Evolutionary conservation across 2,888 invertebrate species (phyloP), one percentile per base, ranked within the genome.

Genomic region (Agapetus fuscipes): DNA sequence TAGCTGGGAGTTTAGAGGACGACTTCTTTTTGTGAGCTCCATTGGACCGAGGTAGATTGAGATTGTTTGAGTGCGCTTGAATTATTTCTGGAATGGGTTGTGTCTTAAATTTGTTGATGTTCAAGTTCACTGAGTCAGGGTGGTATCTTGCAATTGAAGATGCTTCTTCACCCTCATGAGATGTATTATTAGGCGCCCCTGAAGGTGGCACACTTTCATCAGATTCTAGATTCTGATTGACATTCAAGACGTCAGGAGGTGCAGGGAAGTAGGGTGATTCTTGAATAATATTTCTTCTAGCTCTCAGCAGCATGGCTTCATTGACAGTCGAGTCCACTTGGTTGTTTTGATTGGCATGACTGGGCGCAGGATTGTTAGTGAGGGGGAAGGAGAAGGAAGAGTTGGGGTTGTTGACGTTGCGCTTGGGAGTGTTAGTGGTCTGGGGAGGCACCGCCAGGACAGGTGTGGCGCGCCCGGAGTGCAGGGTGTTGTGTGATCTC

Each of bases 201-300:
- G 14, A n/a, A 24, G 34, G 32, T 2, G 35, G 47, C 14, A 51
- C 29, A 17, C 48, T 30, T 7, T 11, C n/a, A 12, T 43, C 42
- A 6, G 30, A 2, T 4, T 43, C 41, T 17, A 54, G 48, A 48
- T 62, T 62, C 48, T 69, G 71, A 51, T 72, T 73, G 17, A 74
- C 60, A 52, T 74, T 74, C 20, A 74, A 53, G 3, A 74, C 73
- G 50, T 75, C 76, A 2, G 74, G 75, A 1, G 74, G 73, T 28
- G 72, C 68, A 17, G 67, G 66, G 50, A 69, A 64, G 30, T 68
- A 68, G 10, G 63, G 60, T 1, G 66, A 55, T 45, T 66, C 67
- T 49, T 61, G 62, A 12, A 58, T 54, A 32, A 61, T 54, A 49
- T 64, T 64, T 30, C 61, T 54, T 38, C 62, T 57, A 20, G 54